Evolutionary conservation across 2,797 vertebrate species (phyloP), one percentile per base, ranked within the genome.

Genomic region (Sciurus vulgaris): DNA sequence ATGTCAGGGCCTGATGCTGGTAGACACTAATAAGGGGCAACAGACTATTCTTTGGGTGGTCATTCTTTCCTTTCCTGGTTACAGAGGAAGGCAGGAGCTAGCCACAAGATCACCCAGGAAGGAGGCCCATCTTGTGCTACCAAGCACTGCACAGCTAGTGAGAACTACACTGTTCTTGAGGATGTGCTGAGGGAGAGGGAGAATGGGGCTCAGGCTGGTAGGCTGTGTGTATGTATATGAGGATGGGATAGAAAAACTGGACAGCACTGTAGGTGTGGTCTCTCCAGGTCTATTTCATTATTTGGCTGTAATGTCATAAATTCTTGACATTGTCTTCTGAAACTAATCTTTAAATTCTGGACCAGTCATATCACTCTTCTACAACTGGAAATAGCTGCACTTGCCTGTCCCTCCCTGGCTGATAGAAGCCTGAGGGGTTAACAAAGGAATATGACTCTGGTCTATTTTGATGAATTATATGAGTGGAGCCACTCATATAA

Each of bases 291-390:
- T 12, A 47, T 51, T 79, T 83, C 41, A 56, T 63, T 85, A 81
- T 81, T 65, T 85, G 41, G 14, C 59, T 78, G n/a, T 73, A 89
- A 90, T 85, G 74, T 83, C 88, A 65, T 26, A 88, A 56, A 84
- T 30, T 72, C 22, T 82, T 56, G 88, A 61, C 35, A 10, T 94
- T 93, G 24, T 28, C 56, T 93, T 85, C 84, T 82, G 85, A 89
- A 94, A 56, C 38, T 79, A 82, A 8, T 63, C 69, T 92, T 94
- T 89, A 82, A 83, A 79, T 70, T 81, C 44, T 59, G 49, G 74
- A 15, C n/a, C 33, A 9, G 81, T 79, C 33, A 5, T 30, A n/a
- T 67, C 61, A 56, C 12, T 73, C 1, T 35, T 15, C 33, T 56
- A 7, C 38, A 67, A 49, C 59, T 18, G 28, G 72, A 89, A 86